Conservation (phyloP, 2,797 vertebrate genomes). For the Epinephelus awoara region DNA sequence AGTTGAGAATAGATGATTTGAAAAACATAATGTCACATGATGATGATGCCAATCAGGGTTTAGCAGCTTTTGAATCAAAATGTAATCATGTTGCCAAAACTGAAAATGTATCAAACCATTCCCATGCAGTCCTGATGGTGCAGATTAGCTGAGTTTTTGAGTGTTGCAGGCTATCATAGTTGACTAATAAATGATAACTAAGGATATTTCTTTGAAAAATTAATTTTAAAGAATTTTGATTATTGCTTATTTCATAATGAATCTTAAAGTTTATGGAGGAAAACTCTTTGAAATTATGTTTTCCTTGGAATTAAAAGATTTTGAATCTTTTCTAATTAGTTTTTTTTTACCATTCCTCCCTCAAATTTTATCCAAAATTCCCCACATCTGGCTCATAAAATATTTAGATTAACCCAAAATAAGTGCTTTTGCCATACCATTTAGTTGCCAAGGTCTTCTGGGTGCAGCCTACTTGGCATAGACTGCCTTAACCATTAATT, state of each 20-base stretch:
- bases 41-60: background rate
- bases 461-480: too few species aligned
- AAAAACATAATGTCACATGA: background rate
- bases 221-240: background rate
- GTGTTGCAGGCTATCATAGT: too few species aligned
- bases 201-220: too few species aligned
- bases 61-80: background rate
- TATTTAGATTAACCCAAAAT: background rate
- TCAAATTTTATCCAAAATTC: background rate
- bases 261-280: background rate
- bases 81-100: too few species aligned
- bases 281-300: background rate
- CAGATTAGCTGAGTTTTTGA: background rate
- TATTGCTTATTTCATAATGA: background rate
- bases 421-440: background rate
- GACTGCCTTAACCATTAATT: too few species aligned
- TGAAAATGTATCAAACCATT: background rate
- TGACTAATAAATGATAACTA: too few species aligned
- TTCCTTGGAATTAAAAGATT: background rate
- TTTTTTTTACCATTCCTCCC: background rate
- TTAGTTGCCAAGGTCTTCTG: background rate
- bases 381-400: background rate
- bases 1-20: background rate
- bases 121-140: background rate
- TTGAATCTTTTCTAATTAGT: background rate